These are phyloP conservation scores for Orbicella faveolata DNA, from an alignment of 64 coral and sea anemone species.

Conservation along the genomic window DNA sequence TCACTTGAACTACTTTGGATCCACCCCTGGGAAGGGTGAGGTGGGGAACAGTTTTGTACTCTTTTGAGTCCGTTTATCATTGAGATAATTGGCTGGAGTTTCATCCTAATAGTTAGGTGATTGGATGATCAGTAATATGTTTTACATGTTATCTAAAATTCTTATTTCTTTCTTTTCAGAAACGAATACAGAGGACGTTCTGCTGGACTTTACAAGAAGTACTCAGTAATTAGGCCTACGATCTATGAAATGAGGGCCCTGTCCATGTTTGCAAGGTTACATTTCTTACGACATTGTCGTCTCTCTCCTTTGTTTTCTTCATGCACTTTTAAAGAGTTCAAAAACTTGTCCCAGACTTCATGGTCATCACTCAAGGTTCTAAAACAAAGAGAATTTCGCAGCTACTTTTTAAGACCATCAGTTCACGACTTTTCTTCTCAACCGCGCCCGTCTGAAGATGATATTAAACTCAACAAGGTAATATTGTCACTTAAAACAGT, in stretches of 20 bases:
- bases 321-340: not conserved
- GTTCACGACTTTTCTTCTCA: not conserved
- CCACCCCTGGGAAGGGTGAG: too few species aligned
- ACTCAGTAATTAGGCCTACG: not conserved
- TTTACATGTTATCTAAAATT: too few species aligned
- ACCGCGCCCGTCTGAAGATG: not conserved
- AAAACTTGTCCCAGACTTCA: not conserved
- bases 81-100: too few species aligned
- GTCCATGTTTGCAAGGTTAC: not conserved
- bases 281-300: not conserved
- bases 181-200: too few species aligned
- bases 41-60: too few species aligned
- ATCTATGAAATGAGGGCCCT: not conserved
- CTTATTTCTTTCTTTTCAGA: too few species aligned
- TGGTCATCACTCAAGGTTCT: not conserved
- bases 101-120: too few species aligned
- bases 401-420: not conserved
- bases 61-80: too few species aligned
- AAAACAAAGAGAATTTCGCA: not conserved
- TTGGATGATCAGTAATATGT: too few species aligned
- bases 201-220: too few species aligned
- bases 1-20: too few species aligned
- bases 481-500: conserved; percentile 1
- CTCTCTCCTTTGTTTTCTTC: not conserved
- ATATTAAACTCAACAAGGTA: not conserved